Base-by-base conservation (phyloP, 2,797 vertebrate species). In the Dipus sagitta region DNA sequence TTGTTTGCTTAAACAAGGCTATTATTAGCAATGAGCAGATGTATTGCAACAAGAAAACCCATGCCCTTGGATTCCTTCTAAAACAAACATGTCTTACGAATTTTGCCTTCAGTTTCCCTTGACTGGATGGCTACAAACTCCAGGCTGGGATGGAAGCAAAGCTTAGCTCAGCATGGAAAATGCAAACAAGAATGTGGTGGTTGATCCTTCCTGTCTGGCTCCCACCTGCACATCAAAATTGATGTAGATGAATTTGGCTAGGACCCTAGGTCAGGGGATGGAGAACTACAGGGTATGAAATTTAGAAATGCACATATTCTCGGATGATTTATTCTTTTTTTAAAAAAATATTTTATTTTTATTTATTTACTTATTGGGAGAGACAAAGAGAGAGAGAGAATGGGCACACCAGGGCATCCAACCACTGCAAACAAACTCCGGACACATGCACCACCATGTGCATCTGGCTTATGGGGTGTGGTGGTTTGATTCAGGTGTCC, bases 131-230 rank as follows among this genome's bases (percentile, higher is more conserved):
- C 42, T 70, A 3, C 65, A 70, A 64, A 75, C 74, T 78, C 87
- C 32, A 78, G 14, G 47, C 28, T 60, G 58, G 14, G 28, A 10
- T 17, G 60, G 75, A 64, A 84, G 68, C 62, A 18, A 21, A 84
- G n/a, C 54, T 62, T 30, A 42, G 47, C 24, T 81, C 0, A 0
- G 15, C 24, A 21, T 2, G 76, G 71, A 60, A 70, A 23, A 11
- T 14, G 0, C 15, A n/a, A 24, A 54, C 6, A 2, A 26, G 4
- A 12, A 7, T 1, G 4, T 23, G 12, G 4, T 17, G 32, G 8
- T 15, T n/a, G 4, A 21, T 85, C 24, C 32, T 76, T 54, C 47
- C 12, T 67, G 74, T 60, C 0, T 2, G 18, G 64, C 34, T 77
- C 6, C 14, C 60, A 24, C 21, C 54, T 68, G 30, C 77, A 74